phyloP scores from a whole-genome alignment of 2,797 vertebrate genomes.

The Echiichthys vipera region DNA sequence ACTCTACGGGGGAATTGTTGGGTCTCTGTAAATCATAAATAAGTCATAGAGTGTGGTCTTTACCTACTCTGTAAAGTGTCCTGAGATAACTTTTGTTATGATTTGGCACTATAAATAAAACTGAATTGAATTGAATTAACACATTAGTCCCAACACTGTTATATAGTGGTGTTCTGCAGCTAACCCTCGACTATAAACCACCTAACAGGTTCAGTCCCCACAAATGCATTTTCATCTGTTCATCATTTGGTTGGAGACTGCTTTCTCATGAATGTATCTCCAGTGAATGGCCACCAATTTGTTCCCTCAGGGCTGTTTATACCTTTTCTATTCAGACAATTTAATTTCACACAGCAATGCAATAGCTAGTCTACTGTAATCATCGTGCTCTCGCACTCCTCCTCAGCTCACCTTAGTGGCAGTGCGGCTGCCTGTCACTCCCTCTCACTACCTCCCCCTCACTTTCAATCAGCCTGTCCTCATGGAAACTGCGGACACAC shows the following conservation, averaged over 20 bases:
- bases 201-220: background rate
- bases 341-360: constrained; percentile 29
- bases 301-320: constrained; percentile 28
- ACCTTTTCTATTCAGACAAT: constrained; percentile 27
- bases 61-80: too few relatives aligned
- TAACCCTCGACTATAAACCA: background rate
- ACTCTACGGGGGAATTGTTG: too few relatives aligned
- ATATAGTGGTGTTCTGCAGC: background rate
- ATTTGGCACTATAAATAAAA: too few relatives aligned
- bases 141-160: too few relatives aligned
- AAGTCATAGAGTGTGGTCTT: too few relatives aligned
- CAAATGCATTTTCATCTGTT: constrained; percentile 10
- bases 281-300: constrained; percentile 26
- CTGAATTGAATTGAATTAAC: too few relatives aligned
- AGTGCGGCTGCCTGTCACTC: constrained; percentile 26
- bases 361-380: constrained; percentile 15
- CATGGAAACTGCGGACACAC: constrained; percentile 44
- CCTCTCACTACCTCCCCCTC: constrained; percentile 22
- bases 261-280: constrained; percentile 29
- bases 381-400: constrained; percentile 24
- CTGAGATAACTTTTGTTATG: too few relatives aligned
- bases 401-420: constrained; percentile 40
- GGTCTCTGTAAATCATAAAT: too few relatives aligned
- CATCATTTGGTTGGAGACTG: constrained; percentile 4
- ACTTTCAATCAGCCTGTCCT: constrained; percentile 36